These are phyloP conservation scores for Ips typographus DNA, from an alignment of 1,140 invertebrate species.

Conservation along the genomic window DNA sequence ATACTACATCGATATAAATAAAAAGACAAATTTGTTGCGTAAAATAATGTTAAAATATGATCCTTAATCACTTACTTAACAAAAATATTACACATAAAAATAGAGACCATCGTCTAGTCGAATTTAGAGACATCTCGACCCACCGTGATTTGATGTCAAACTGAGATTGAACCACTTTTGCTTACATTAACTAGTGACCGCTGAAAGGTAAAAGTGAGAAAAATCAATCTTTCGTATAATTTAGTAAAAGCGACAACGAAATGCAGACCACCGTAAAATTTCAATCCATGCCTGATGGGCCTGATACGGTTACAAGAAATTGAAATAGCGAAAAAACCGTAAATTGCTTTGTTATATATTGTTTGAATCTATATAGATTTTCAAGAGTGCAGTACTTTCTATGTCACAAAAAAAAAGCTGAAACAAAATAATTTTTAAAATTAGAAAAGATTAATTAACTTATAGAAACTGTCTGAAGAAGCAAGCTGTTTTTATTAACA, in stretches of 20 bases:
- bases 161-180: not conserved
- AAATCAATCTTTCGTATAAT: conserved; percentile 2
- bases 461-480: too few relatives aligned
- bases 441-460: too few relatives aligned
- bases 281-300: not conserved
- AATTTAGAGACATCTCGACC: conserved; percentile 4
- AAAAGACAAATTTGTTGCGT: conserved; percentile 1
- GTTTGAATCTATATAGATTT: too few relatives aligned
- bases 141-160: not conserved
- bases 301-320: too few relatives aligned
- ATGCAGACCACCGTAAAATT: conserved; percentile 3
- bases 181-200: not conserved
- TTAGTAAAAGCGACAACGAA: conserved; percentile 4
- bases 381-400: too few relatives aligned
- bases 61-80: conserved; percentile 2
- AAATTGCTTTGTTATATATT: too few relatives aligned
- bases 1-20: not conserved
- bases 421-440: too few relatives aligned
- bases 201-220: conserved; percentile 10
- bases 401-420: too few relatives aligned
- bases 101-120: not conserved
- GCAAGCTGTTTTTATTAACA: too few relatives aligned
- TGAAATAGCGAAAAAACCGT: too few relatives aligned
- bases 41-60: not conserved
- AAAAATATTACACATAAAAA: not conserved